Evolutionary conservation across 2,888 invertebrate genomes (phyloP).

Genomic region (Urechis unicinctus): DNA sequence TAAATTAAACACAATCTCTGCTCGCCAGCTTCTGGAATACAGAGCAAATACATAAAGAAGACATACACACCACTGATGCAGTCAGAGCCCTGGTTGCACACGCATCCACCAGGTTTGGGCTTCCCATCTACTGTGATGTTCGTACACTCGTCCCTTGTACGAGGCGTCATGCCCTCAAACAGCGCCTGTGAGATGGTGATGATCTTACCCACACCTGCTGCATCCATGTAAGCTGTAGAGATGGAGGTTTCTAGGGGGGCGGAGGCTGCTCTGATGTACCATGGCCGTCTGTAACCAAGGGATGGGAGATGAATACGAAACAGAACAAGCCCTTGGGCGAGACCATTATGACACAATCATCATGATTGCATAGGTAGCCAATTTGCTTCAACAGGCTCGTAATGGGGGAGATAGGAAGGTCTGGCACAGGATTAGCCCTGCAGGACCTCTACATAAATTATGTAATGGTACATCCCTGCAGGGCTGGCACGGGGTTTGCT

Average conservation of each 20-base stretch:
- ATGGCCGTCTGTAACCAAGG: constrained; percentile 36
- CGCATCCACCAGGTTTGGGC: constrained; percentile 48
- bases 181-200: constrained; percentile 52
- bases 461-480: too few species aligned
- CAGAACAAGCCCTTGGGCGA: neutral
- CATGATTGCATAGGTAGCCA: neutral
- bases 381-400: too few species aligned
- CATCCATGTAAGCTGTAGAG: constrained; percentile 52
- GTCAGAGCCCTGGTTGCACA: constrained; percentile 42
- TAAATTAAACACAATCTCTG: too few species aligned
- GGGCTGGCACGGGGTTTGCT: too few species aligned
- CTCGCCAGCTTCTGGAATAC: too few species aligned
- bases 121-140: constrained; percentile 24
- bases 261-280: constrained; percentile 48
- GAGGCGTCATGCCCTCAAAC: constrained; percentile 50
- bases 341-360: neutral
- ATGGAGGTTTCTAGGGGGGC: constrained; percentile 49
- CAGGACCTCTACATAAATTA: too few species aligned
- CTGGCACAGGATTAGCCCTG: too few species aligned
- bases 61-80: constrained; percentile 45
- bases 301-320: neutral
- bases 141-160: constrained; percentile 35
- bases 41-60: too few species aligned
- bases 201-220: constrained; percentile 52
- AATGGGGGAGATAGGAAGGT: too few species aligned